A percentile compares a stretch with the other conserved stretches of the same genome.
These are phyloP conservation scores for Rhorus exstirpatorius DNA, from an alignment of 2,888 invertebrate genomes.

Conservation along the genomic window DNA sequence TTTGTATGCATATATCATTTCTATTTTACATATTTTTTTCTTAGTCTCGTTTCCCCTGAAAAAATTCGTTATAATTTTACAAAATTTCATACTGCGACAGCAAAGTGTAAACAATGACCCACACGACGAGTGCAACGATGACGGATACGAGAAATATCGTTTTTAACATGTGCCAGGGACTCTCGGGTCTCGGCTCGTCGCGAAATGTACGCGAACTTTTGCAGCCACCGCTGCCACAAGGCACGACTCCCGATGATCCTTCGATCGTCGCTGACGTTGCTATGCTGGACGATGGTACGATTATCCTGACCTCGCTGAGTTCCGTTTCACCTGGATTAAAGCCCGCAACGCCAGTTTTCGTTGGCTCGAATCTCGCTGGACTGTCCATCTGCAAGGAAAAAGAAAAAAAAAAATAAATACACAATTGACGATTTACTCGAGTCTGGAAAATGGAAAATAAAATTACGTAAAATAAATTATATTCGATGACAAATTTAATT, in stretches of 20 bases:
- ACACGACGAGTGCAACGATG: slow-evolving; percentile 86
- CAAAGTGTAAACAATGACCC: slow-evolving; percentile 86
- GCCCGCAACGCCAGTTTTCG: slow-evolving; percentile 73
- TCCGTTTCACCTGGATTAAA: slow-evolving; percentile 81
- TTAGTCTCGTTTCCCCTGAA: not conserved
- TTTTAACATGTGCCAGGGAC: slow-evolving; percentile 87
- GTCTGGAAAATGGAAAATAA: not conserved
- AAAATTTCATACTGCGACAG: slow-evolving; percentile 82
- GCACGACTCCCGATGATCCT: slow-evolving; percentile 66
- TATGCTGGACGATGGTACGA: slow-evolving; percentile 72
- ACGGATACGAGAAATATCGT: slow-evolving; percentile 86
- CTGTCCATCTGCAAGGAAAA: slow-evolving; percentile 87
- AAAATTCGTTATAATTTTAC: slow-evolving; percentile 68
- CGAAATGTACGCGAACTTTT: slow-evolving; percentile 72
- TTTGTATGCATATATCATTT: not conserved
- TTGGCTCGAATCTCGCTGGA: slow-evolving; percentile 79
- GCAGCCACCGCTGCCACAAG: slow-evolving; percentile 80
- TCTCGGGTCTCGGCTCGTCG: slow-evolving; percentile 81
- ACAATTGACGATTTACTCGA: not conserved
- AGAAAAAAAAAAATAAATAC: not conserved
- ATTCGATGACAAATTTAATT: too few species aligned
- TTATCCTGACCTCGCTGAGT: slow-evolving; percentile 79
- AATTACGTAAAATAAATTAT: too few species aligned
- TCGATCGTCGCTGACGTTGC: slow-evolving; percentile 73
- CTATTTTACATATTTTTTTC: not conserved